Evolutionary conservation across 2,113 vertebrate species (phyloP), one percentile per base, ranked within the genome.

Genomic region (Indicator indicator): DNA sequence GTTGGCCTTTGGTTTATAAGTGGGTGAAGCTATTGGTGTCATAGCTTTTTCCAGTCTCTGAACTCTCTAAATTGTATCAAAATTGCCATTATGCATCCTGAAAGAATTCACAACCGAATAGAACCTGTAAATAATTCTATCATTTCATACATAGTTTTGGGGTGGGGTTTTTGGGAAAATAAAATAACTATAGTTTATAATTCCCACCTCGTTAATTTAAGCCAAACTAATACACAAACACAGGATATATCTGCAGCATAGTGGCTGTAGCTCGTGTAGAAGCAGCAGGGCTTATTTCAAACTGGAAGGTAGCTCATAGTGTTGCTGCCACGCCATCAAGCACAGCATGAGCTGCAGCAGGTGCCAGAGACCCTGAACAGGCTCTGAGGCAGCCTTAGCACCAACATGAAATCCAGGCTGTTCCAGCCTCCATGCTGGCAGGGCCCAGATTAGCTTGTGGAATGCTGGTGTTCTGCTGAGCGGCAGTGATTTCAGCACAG

Each of bases 371-470:
- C 32, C 59, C 83, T 46, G 58, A 60, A 27, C 3, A 33, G 40
- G 21, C 55, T 86, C 38, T 52, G 32, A 71, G 60, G 67, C 42
- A 55, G 2, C 16, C 12, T 42, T 16, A 33, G 60, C 2, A 3
- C 8, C 0, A 0, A 1, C 0, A 4, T 33, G 52, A 75, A 12
- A 42, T 52, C 67, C 48, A 23, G 74, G 33, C 42, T 81, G n/a
- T 52, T 64, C 12, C 58, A 44, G 32, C 33, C n/a, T 59, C 58
- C 24, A 42, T 27, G 46, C 65, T 38, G 52, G n/a, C 65, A 36
- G 36, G 46, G 42, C n/a, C 52, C 56, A 32, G 27, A 21, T 81
- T 5, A 63, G 60, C 30, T 83, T 2, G 0, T 13, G 32, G 28
- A 33, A 30, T 56, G 16, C 46, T 64, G 11, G n/a, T 36, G 52